These are phyloP conservation scores for Lipophrys pholis DNA, from an alignment of 2,113 vertebrate genomes.

Conservation along the genomic window DNA sequence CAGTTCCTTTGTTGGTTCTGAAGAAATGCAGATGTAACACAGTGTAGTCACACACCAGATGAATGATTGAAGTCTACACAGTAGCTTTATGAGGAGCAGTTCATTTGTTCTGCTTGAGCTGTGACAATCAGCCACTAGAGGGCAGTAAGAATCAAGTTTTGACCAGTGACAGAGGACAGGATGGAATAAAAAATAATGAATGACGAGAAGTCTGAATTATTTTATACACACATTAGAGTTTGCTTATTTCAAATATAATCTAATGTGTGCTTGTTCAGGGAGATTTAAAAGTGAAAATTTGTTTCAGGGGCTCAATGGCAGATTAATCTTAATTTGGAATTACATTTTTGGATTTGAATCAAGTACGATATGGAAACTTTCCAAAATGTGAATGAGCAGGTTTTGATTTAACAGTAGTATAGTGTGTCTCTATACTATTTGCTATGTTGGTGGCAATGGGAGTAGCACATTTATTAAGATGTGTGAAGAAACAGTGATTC, in stretches of 20 bases:
- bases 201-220: background rate
- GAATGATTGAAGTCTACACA: too few relatives aligned
- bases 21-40: too few relatives aligned
- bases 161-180: background rate
- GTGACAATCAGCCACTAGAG: slow-evolving; percentile 38
- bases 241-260: background rate
- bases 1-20: too few relatives aligned
- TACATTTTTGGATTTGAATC: too few relatives aligned
- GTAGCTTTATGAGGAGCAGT: too few relatives aligned
- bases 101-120: too few relatives aligned
- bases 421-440: background rate
- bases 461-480: background rate
- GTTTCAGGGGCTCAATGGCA: too few relatives aligned
- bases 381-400: background rate
- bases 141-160: slow-evolving; percentile 51
- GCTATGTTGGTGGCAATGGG: background rate
- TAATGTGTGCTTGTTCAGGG: background rate
- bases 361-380: background rate
- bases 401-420: background rate
- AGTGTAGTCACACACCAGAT: too few relatives aligned
- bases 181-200: background rate
- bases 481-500: background rate
- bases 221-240: background rate
- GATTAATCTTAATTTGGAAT: too few relatives aligned
- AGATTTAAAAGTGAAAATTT: too few relatives aligned